phyloP scores from a whole-genome alignment of 2,888 invertebrate species.

The Anoplius nigerrimus region DNA sequence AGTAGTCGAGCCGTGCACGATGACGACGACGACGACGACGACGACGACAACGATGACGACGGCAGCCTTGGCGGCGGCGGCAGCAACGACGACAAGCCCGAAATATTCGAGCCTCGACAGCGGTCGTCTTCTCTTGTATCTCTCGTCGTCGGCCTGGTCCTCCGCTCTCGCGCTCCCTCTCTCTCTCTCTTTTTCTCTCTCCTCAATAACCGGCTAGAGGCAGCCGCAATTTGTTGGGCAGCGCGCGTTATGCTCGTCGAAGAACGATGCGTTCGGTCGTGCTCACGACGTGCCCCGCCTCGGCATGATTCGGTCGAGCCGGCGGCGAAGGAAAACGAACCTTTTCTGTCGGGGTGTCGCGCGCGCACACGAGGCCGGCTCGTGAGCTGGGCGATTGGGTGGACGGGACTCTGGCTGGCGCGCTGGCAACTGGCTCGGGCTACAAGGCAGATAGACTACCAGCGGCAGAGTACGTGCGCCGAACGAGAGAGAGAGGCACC shows the following conservation, averaged over 20 bases:
- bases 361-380: conserved; percentile 70
- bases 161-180: conserved; percentile 9
- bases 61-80: conserved; percentile 41
- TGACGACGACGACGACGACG: conserved; percentile 29
- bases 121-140: conserved; percentile 9
- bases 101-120: conserved; percentile 7
- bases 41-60: conserved; percentile 49
- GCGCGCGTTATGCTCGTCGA: conserved; percentile 17
- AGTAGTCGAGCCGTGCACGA: too few species aligned
- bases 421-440: conserved; percentile 62
- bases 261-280: too few species aligned
- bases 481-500: conserved; percentile 1
- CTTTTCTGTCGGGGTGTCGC: conserved; percentile 56
- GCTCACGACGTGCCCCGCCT: conserved; percentile 56
- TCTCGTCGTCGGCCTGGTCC: neutral
- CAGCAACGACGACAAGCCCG: conserved; percentile 3
- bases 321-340: conserved; percentile 55
- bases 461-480: too few species aligned
- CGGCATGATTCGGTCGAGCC: conserved; percentile 52
- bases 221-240: too few species aligned
- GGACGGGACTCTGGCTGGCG: conserved; percentile 53
- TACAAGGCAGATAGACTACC: conserved; percentile 50
- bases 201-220: neutral
- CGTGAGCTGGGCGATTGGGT: conserved; percentile 61
- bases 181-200: neutral